A percentile compares a stretch with the other conserved stretches of the same genome.
These are phyloP conservation scores for Parambassis ranga DNA, from an alignment of 2,797 vertebrate genomes.

Conservation along the genomic window DNA sequence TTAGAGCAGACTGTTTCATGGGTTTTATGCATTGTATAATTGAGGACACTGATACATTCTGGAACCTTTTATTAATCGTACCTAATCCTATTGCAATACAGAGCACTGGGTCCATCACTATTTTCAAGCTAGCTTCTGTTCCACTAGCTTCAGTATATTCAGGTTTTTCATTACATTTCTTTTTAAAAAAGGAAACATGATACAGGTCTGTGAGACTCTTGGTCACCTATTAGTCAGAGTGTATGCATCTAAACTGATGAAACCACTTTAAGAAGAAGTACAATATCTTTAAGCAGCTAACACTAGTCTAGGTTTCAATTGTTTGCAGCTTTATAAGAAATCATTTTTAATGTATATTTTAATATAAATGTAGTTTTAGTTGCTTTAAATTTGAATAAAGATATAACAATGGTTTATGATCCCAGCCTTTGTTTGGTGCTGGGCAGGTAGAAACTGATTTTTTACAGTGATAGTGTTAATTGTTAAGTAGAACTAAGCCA, in stretches of 20 bases:
- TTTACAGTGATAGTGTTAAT: too few species aligned
- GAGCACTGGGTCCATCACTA: not conserved
- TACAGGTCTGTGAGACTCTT: too few species aligned
- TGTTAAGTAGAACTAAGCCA: too few species aligned
- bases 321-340: too few species aligned
- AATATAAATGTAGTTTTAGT: not conserved
- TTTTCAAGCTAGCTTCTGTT: slow-evolving; percentile 21
- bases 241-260: too few species aligned
- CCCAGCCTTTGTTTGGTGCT: not conserved
- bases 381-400: not conserved
- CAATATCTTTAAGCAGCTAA: too few species aligned
- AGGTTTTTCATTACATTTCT: not conserved
- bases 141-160: not conserved
- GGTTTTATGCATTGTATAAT: slow-evolving; percentile 15
- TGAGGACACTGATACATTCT: not conserved
- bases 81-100: slow-evolving; percentile 20
- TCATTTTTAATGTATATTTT: not conserved
- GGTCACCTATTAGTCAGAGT: too few species aligned
- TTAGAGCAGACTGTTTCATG: not conserved
- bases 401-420: not conserved
- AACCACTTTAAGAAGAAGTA: too few species aligned
- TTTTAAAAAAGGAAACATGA: too few species aligned
- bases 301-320: too few species aligned
- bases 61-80: slow-evolving; percentile 25
- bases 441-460: too few species aligned